Base-by-base conservation (phyloP, 2,113 vertebrate genomes). In the Takifugu bimaculatus region DNA sequence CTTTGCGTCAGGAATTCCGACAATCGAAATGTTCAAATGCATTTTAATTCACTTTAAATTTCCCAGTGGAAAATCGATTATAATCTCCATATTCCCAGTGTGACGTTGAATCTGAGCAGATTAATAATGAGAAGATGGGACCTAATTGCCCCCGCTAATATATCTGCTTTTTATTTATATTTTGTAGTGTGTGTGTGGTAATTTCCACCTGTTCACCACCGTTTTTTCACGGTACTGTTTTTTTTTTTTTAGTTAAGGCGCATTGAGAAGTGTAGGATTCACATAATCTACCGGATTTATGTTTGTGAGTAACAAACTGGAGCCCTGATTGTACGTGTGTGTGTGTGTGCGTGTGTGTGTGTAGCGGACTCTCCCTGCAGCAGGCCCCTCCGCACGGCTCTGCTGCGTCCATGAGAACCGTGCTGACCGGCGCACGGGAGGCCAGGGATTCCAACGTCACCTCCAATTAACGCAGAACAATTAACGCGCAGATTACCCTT, bases 381-480 rank as follows among this genome's bases (percentile, higher is more conserved):
- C 70, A 80, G 80, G 68, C 83, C 83, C 77, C 80, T 71, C 52
- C 39, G 68, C 65, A 15, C 60, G 57, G 27, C 57, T 56, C 72
- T 35, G 49, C 26, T 35, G 44, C 25, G 54, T 43, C 66, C 69
- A 75, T 82, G 83, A 85, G 86, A 90, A 88, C 85, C 39, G 70
- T n/a, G 57, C 64, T 82, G 86, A 77, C 81, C 78, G 79, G 70
- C 47, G 76, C 77, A 57, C 84, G 75, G 85, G 75, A 87, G 88
- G 88, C 83, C 92, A 72, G 75, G 85, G 92, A 96, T 95, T 94
- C 95, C 93, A 70, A 93, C 94, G 93, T 95, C 96, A 92, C 83
- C 90, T 93, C 86, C 92, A 94, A 96, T 97, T 94, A 96, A 92
- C 89, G 87, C 61, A 90, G 91, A 95, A 94, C 93, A 96, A 96